Evolutionary conservation across 2,113 vertebrate genomes (phyloP).

Genomic region (Ammodytes marinus): DNA sequence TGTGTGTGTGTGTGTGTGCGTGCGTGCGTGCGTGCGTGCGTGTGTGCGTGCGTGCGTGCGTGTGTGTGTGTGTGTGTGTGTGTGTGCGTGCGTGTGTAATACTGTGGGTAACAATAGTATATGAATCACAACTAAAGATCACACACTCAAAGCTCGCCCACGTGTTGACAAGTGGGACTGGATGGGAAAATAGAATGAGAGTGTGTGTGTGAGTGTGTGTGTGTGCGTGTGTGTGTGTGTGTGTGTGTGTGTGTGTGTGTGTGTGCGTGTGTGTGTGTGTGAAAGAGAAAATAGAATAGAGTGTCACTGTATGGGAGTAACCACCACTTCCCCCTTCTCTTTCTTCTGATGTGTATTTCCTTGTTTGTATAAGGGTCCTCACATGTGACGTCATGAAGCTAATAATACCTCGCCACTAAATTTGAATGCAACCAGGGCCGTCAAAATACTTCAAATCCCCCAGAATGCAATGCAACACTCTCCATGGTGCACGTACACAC

Average conservation of each 20-base stretch:
- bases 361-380: constrained; percentile 68
- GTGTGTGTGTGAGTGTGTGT: constrained; percentile 35
- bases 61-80: too few species aligned
- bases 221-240: too few species aligned
- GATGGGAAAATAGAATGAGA: constrained; percentile 55
- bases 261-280: too few species aligned
- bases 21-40: too few species aligned
- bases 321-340: neutral
- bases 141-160: constrained; percentile 28
- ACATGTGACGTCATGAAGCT: constrained; percentile 62
- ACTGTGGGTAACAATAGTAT: constrained; percentile 21
- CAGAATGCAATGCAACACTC: constrained; percentile 27
- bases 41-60: too few species aligned
- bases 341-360: constrained; percentile 61
- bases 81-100: neutral
- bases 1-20: too few species aligned
- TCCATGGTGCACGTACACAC: constrained; percentile 52
- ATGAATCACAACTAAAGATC: constrained; percentile 11
- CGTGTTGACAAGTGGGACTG: constrained; percentile 33
- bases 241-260: too few species aligned
- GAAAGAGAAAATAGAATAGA: too few species aligned
- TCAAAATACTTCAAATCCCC: constrained; percentile 35
- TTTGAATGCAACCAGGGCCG: constrained; percentile 39
- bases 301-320: constrained; percentile 48
- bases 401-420: constrained; percentile 59